These are phyloP conservation scores for Lochmaea crataegi DNA, from an alignment of 2,888 invertebrate species.

Conservation along the genomic window DNA sequence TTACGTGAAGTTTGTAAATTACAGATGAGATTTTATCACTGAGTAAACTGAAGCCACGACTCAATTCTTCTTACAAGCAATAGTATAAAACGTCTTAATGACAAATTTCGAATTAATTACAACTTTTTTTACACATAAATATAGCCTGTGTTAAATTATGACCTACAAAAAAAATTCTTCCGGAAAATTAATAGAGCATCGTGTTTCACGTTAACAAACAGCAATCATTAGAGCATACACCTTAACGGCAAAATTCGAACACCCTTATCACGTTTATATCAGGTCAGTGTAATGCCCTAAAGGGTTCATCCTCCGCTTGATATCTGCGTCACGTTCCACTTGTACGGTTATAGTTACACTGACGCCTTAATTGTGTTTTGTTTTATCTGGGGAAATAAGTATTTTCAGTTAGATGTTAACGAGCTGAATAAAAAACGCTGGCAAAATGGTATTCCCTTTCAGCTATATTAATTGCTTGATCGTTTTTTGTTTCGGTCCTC, in stretches of 20 bases:
- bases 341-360: conserved; percentile 8
- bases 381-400: conserved; percentile 18
- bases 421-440: conserved; percentile 1
- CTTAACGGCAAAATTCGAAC: conserved; percentile 6
- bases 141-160: background rate
- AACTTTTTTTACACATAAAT: no score
- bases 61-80: no score
- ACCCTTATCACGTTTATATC: conserved; percentile 13
- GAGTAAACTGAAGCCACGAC: no score
- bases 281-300: conserved; percentile 20
- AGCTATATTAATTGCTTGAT: background rate
- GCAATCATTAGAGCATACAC: background rate
- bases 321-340: conserved; percentile 20
- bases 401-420: conserved; percentile 8
- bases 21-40: no score
- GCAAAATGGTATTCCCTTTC: background rate
- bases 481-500: background rate
- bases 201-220: background rate
- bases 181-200: background rate
- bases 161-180: background rate
- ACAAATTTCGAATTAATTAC: no score
- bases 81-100: no score
- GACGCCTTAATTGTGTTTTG: conserved; percentile 18
- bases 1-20: no score
- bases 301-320: conserved; percentile 20